Evolutionary conservation across 2,888 invertebrate genomes (phyloP), one percentile per base, ranked within the genome.

Genomic region (Heliconius aoede): DNA sequence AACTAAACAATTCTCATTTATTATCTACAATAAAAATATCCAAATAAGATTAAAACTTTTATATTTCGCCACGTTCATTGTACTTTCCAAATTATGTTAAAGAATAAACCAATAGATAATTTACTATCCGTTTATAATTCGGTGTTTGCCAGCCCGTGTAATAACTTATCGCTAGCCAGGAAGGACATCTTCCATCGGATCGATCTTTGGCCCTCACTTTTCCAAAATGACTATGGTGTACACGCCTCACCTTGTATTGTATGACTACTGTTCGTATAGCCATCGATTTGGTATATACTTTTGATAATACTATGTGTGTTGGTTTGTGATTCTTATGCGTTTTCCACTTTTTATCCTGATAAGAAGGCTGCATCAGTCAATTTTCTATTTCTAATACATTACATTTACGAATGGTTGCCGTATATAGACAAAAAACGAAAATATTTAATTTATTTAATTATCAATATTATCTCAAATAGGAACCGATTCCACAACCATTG

Each of bases 171-270:
- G 86, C 82, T 86, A 88, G 88, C 88, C 87, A 88, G 89, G 89
- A 89, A 91, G 87, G 88, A 87, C 88, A 91, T 92, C 91, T 84
- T 58, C 79, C 82, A 89, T 91, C 90, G 80, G 80, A 82, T 84
- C 86, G 86, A 88, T 80, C 75, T 74, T 71, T 87, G 90, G 89
- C 93, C 93, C 93, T 92, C 89, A 83, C 88, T 88, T 93, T 93
- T 92, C 88, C 92, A 93, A 94, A 93, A 92, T 90, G 87, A 87
- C 86, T 85, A 92, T 92, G 92, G 92, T 91, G 84, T 85, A 78
- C 72, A 55, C 80, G 87, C 84, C 90, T 36, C 11, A 11, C 36
- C 90, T 89, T 89, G 72, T 73, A 65, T 24, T 65, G 73, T 79
- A 69, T 15, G 30, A 73, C 83, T 79, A 86, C 86, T 85, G 84